Conservation (phyloP, 2,797 vertebrate species). For the Lagothrix lagotricha region DNA sequence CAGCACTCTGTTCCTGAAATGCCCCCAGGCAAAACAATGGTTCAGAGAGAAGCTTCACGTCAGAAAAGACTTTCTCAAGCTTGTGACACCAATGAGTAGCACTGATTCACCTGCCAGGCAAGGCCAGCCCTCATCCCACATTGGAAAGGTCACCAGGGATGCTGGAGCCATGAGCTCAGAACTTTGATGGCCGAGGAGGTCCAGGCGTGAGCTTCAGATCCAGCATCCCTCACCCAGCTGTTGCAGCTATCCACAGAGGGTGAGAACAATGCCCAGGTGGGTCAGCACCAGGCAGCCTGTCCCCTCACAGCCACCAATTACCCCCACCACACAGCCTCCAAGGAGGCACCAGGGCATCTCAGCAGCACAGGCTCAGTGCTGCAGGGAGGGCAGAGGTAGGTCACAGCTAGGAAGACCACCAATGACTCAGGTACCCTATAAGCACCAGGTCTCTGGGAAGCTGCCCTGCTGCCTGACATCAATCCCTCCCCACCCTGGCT, state of each 20-base stretch:
- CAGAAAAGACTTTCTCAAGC: not conserved
- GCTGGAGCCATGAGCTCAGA: not conserved
- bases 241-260: not conserved
- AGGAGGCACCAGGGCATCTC: too few relatives aligned
- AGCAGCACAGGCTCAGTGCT: not conserved
- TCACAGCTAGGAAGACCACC: not conserved
- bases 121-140: too few relatives aligned
- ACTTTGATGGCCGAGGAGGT: not conserved
- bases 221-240: not conserved
- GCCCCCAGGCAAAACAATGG: not conserved
- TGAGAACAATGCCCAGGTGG: rapidly evolving
- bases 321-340: not conserved
- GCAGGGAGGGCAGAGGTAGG: rapidly evolving
- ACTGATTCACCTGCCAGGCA: too few relatives aligned
- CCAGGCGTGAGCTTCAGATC: not conserved
- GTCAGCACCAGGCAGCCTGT: not conserved
- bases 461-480: not conserved
- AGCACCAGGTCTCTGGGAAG: not conserved
- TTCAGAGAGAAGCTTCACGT: not conserved
- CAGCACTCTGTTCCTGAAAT: not conserved
- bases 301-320: not conserved
- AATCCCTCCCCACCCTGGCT: not conserved
- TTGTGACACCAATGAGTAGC: not conserved
- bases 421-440: not conserved
- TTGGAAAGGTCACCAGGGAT: not conserved